Conservation (phyloP, 2,113 vertebrate species). For the Mormyrus lacerda region DNA sequence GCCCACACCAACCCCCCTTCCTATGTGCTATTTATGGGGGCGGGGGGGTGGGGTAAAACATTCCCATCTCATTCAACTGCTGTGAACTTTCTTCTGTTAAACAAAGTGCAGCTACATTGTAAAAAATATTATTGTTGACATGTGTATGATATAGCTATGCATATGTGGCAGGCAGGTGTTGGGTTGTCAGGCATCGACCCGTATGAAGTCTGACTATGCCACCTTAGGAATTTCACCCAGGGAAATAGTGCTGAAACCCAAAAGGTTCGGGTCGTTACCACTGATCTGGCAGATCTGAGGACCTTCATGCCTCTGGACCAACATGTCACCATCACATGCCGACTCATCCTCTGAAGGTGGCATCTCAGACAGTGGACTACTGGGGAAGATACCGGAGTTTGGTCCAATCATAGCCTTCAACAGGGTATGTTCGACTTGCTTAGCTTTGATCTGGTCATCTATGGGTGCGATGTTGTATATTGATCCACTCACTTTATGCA, state of each 20-base stretch:
- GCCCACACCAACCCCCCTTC: background rate
- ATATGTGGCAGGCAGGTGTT: no score
- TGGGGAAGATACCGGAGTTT: background rate
- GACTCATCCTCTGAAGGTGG: background rate
- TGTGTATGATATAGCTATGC: no score
- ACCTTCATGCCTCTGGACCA: background rate
- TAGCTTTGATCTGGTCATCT: background rate
- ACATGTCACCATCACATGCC: background rate
- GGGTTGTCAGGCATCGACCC: no score
- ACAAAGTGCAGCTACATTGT: background rate
- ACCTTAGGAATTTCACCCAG: no score
- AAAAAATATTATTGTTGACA: background rate
- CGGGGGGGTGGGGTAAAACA: background rate
- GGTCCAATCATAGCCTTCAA: background rate
- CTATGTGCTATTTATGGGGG: background rate
- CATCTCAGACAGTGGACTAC: background rate
- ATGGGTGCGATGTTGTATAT: background rate
- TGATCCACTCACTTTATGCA: background rate
- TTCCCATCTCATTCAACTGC: background rate
- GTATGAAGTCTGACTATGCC: no score
- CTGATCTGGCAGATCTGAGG: background rate
- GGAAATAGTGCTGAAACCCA: no score
- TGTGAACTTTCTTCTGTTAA: background rate
- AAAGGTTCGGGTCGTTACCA: background rate
- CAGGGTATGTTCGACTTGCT: background rate